phyloP scores from a whole-genome alignment of 2,888 invertebrate genomes.

The Trisateles emortualis region DNA sequence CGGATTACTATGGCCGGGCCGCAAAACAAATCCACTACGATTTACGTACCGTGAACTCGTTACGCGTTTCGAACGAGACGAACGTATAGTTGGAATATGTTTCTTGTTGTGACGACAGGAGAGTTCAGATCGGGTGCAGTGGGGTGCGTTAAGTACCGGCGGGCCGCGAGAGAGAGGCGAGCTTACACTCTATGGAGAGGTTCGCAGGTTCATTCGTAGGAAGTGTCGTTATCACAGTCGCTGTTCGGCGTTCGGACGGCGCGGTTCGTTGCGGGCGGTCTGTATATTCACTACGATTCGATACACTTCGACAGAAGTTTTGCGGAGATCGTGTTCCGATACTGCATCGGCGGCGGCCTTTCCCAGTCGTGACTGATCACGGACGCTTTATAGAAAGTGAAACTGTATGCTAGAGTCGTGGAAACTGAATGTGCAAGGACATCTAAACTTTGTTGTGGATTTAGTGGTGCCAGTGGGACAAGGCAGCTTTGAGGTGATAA shows the following conservation, averaged over 20 bases:
- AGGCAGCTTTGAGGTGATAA: slow-evolving; percentile 61
- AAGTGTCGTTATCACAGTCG: slow-evolving; percentile 85
- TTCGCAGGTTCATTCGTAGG: slow-evolving; percentile 79
- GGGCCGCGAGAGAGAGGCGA: slow-evolving; percentile 75
- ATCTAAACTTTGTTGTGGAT: slow-evolving; percentile 64
- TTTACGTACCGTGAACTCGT: slow-evolving; percentile 86
- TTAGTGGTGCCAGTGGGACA: slow-evolving; percentile 67
- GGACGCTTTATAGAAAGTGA: slow-evolving; percentile 76
- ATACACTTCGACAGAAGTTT: slow-evolving; percentile 76
- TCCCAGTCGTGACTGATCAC: slow-evolving; percentile 70
- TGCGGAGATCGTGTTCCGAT: slow-evolving; percentile 73
- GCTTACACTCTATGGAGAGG: slow-evolving; percentile 77
- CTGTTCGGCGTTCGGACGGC: slow-evolving; percentile 81
- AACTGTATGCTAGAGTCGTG: slow-evolving; percentile 71
- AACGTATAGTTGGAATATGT: slow-evolving; percentile 63
- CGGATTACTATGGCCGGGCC: slow-evolving; percentile 76
- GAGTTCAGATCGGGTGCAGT: slow-evolving; percentile 61
- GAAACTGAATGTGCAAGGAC: slow-evolving; percentile 74
- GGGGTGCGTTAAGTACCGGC: slow-evolving; percentile 62
- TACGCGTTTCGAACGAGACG: slow-evolving; percentile 77
- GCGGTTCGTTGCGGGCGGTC: slow-evolving; percentile 64
- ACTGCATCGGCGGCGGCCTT: slow-evolving; percentile 62
- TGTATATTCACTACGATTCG: slow-evolving; percentile 52
- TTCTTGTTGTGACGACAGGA: slow-evolving; percentile 60
- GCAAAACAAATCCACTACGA: slow-evolving; percentile 84